These are phyloP conservation scores for Prenolepis imparis DNA, from an alignment of 2,888 invertebrate genomes.

Conservation along the genomic window DNA sequence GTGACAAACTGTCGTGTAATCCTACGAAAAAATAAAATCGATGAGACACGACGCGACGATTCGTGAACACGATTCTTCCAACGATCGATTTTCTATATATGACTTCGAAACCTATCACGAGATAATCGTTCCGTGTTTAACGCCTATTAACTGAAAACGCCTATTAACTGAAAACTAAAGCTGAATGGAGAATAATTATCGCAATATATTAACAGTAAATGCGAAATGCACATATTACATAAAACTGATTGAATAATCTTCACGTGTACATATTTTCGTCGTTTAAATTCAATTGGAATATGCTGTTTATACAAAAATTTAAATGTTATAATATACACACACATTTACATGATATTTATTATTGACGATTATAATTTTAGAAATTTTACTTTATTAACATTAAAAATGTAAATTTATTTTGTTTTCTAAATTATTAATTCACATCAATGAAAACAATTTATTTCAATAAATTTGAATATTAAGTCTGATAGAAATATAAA, in stretches of 20 bases:
- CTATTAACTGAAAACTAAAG: background rate
- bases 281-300: background rate
- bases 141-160: background rate
- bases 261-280: background rate
- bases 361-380: background rate
- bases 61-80: constrained; percentile 17
- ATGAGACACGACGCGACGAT: background rate
- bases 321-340: background rate
- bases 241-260: background rate
- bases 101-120: constrained; percentile 17
- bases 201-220: background rate
- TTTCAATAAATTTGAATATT: too few species aligned
- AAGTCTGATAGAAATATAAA: background rate
- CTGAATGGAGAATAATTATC: background rate
- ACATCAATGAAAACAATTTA: too few species aligned
- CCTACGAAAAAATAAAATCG: background rate
- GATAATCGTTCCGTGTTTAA: constrained; percentile 27
- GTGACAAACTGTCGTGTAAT: constrained; percentile 33
- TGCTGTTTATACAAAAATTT: background rate
- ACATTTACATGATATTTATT: background rate
- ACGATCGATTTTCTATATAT: background rate
- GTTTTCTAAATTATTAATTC: background rate
- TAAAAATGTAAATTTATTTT: background rate
- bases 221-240: background rate
- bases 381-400: background rate